These are phyloP conservation scores for Platerodrilus igneus DNA, from an alignment of 2,888 invertebrate genomes.

Conservation along the genomic window DNA sequence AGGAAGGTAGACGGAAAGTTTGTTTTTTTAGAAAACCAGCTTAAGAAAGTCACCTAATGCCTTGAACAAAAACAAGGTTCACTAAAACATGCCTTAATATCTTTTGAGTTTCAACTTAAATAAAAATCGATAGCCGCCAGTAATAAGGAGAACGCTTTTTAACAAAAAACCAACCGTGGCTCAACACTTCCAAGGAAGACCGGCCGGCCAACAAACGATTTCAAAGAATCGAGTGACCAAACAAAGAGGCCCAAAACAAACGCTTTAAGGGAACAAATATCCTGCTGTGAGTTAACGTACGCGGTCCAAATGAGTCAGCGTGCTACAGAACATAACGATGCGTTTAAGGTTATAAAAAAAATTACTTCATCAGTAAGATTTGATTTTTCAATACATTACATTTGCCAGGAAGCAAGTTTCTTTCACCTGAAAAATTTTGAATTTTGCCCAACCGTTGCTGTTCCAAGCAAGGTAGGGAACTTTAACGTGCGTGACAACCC, in stretches of 20 bases:
- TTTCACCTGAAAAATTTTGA: too few species aligned
- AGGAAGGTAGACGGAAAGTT: slow-evolving; percentile 1
- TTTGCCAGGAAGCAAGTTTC: too few species aligned
- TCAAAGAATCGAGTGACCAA: slow-evolving; percentile 17
- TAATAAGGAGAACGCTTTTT: slow-evolving; percentile 3
- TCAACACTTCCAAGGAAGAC: slow-evolving; percentile 11
- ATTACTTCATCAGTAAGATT: not conserved
- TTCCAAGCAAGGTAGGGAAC: too few species aligned
- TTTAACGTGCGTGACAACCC: too few species aligned
- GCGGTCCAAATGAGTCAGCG: slow-evolving; percentile 2
- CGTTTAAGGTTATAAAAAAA: not conserved
- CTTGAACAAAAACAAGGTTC: slow-evolving; percentile 3
- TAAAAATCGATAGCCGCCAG: too few species aligned
- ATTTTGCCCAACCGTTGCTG: too few species aligned
- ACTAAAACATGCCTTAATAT: slow-evolving; percentile 3
- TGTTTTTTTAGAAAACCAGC: slow-evolving; percentile 4
- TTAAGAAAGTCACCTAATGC: slow-evolving; percentile 2
- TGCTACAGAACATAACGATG: not conserved
- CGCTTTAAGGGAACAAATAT: slow-evolving; percentile 13
- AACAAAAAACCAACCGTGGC: not conserved
- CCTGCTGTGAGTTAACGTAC: slow-evolving; percentile 6
- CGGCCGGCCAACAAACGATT: slow-evolving; percentile 22
- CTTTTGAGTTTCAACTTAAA: slow-evolving; percentile 5
- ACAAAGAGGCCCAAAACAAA: slow-evolving; percentile 17
- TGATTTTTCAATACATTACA: too few species aligned